Base-by-base conservation (phyloP, 2,888 invertebrate species). In the Drosophila prolongata region DNA sequence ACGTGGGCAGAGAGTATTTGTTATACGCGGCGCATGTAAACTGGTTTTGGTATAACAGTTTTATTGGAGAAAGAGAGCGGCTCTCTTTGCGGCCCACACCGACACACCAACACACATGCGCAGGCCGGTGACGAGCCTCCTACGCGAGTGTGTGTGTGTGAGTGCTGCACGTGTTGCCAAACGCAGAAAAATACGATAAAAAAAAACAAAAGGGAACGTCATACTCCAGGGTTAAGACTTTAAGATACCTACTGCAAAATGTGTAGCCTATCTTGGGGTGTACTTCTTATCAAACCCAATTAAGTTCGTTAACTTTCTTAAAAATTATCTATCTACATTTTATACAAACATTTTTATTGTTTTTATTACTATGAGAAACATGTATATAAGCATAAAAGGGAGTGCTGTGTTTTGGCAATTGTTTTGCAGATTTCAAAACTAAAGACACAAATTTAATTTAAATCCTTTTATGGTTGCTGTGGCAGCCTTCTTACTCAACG, bases 31-130 rank as follows among this genome's bases (percentile, higher is more conserved):
- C 77, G 60, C 55, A 71, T 77, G 67, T 68, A 77, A 79, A 85
- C 82, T 77, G 62, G 77, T 79, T 87, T 55, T 49, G 53, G 72
- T 87, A 87, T 81, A 87, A 84, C 87, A 81, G 55, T 72, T 50
- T 50, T 47, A 27, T 50, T 52, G 14, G 19, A 34, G 11, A 14
- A 44, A 37, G 6, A 14, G 47, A 11, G 62, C 34, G 58, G 14
- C 24, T 35, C 14, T 14, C 19, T 37, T 24, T 10, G 13, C 34
- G 34, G 27, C 47, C 47, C 47, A 47, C 47, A 47, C 47, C 47
- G 47, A 47, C 49, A 35, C 16, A 49, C 49, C 34, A 49, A 49
- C 34, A 34, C 49, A 49, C 49, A 70, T 59, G 42, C 65, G 50
- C 61, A 56, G 55, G 72, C 79, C 75, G 75, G 78, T 66, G 81